Evolutionary conservation across 35 echinoderm and acorn worm species (phyloP), one percentile per base, ranked within the genome.

Genomic region (Hemicentrotus pulcherrimus): DNA sequence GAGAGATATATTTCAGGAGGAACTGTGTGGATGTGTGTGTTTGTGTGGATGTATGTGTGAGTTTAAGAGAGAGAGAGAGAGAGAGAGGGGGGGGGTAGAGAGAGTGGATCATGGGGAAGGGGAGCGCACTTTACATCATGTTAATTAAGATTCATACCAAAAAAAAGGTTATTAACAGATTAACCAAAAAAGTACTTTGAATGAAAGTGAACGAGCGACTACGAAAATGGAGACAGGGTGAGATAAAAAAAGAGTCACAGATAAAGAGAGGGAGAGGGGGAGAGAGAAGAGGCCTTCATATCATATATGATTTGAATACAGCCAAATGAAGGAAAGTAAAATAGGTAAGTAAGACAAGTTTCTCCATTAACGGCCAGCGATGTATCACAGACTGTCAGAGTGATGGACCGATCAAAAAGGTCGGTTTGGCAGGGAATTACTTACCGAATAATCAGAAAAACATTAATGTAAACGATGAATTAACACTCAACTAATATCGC

Each of bases 381-480:
- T 93, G 30, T 47, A 93, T 93, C 91, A 93, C 46, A 4, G 9
- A 30, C 65, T 78, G 65, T 78, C 46, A 58, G 46, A 90, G 32
- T 90, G 88, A 90, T 90, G 88, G 46, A 90, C 32, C 88, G 33
- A 32, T 33, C 24, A 90, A 28, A 45, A 30, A 33, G 88, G 88
- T 90, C 88, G 88, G 32, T 90, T 90, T 90, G 91, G 32, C 91
- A 58, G 91, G 13, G 91, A 93, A 93, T 93, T 93, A 93, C 91
- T 93, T 93, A 50, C 45, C 32, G 88, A 90, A 50, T 93, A 55
- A 93, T 93, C 91, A 93, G 91, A 93, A 93, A 93, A 93, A 93
- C 91, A 93, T 93, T 93, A 93, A 93, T 93, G 91, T 93, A 93
- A 93, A 93, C 91, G 91, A 93, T 93, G 91, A 93, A 93, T 93